Percentiles rank a stretch among this genome's conserved stretches.
Evolutionary conservation across 2,888 invertebrate species (phyloP).

Genomic region (Stegana nigrithorax): DNA sequence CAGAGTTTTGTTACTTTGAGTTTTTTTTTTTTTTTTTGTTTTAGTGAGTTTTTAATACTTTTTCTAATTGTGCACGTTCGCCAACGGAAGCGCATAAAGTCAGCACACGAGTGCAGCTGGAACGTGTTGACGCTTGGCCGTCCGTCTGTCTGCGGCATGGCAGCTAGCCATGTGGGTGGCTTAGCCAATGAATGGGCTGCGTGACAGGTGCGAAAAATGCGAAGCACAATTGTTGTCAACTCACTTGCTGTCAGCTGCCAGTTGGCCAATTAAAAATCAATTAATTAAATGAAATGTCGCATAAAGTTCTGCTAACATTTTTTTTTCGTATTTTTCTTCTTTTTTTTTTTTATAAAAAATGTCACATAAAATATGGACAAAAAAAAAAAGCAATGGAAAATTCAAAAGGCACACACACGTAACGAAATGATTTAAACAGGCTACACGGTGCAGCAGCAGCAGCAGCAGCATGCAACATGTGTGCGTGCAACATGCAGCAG

Average conservation of each 20-base stretch:
- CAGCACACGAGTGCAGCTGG: neutral
- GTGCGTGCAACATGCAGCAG: neutral
- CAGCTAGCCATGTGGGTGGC: conserved; percentile 13
- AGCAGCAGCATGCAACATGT: conserved; percentile 13
- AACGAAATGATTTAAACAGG: neutral
- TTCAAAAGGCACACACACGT: too few relatives aligned
- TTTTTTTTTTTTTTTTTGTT: neutral
- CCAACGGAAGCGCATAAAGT: neutral
- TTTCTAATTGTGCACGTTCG: conserved; percentile 16
- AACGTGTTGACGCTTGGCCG: neutral
- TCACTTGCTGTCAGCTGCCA: neutral
- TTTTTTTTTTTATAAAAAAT: conserved; percentile 1
- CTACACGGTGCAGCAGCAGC: conserved; percentile 1
- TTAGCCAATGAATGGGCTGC: neutral
- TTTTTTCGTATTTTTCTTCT: neutral
- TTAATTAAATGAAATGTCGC: too few relatives aligned
- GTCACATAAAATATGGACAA: neutral
- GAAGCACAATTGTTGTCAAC: neutral
- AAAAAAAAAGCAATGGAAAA: too few relatives aligned
- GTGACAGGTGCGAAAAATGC: neutral
- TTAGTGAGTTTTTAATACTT: neutral
- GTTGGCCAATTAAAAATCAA: conserved; percentile 11
- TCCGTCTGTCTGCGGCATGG: too few relatives aligned
- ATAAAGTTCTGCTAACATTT: too few relatives aligned
- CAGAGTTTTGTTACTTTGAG: neutral